Evolutionary conservation across 2,797 vertebrate species (phyloP).

Genomic region (Netta rufina): DNA sequence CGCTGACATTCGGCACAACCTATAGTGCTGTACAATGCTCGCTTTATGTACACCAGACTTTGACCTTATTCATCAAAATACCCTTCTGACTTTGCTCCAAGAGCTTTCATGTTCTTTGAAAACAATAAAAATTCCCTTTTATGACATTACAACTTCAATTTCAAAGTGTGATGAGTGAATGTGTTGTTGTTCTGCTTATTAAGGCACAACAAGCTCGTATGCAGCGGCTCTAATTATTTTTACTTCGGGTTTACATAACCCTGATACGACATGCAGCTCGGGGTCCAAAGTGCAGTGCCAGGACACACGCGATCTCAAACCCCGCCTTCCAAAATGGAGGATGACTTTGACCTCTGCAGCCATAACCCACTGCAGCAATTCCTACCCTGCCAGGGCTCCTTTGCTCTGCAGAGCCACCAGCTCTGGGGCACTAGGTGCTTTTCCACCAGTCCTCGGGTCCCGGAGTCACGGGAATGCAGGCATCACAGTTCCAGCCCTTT

Average conservation of each 20-base stretch:
- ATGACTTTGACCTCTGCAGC: slow-evolving; percentile 55
- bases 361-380: background rate
- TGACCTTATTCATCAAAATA: slow-evolving; percentile 68
- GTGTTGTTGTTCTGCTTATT: slow-evolving; percentile 49
- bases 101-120: slow-evolving; percentile 58
- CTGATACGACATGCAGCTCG: slow-evolving; percentile 18
- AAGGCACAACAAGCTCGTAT: slow-evolving; percentile 14
- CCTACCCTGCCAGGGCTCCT: fast-evolving
- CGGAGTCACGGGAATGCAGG: fast-evolving
- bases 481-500: background rate
- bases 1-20: slow-evolving; percentile 38
- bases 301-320: slow-evolving; percentile 18
- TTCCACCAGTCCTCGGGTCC: background rate
- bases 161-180: slow-evolving; percentile 60
- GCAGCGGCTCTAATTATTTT: background rate
- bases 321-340: slow-evolving; percentile 50
- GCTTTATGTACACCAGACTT: slow-evolving; percentile 71
- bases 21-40: slow-evolving; percentile 42
- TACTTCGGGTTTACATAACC: slow-evolving; percentile 9
- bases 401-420: fast-evolving
- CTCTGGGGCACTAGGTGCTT: fast-evolving
- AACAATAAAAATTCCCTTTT: slow-evolving; percentile 69
- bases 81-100: slow-evolving; percentile 55
- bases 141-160: slow-evolving; percentile 66
- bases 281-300: slow-evolving; percentile 44